Evolutionary conservation across 2,888 invertebrate genomes (phyloP), one percentile per base, ranked within the genome.

Genomic region (Chrysodeixis includens): DNA sequence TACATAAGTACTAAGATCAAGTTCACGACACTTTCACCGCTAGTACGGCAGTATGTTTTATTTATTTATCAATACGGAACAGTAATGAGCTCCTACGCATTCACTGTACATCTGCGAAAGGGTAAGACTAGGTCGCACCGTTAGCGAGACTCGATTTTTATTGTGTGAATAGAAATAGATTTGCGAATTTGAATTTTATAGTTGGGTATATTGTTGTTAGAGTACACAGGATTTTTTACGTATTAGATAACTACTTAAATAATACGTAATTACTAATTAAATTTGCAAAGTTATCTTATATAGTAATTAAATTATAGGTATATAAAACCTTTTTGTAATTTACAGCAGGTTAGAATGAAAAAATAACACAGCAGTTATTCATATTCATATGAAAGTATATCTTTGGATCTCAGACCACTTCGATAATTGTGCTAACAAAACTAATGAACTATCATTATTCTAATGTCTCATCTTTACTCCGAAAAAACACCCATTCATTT

Each of bases 1-100:
- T 55, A n/a, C 40, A 53, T 53, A 22, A 64, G 61, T 56, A 49
- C 56, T 49, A 74, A 74, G 79, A 83, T 84, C 85, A 85, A 83
- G 85, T 83, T 83, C 83, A 83, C 55, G 79, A 75, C 78, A 83
- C 85, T 85, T 86, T 85, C 85, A 74, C 84, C 58, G n/a, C 44
- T 1, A 76, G 76, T 80, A 83, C 78, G 72, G 60, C 59, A 51
- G 61, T 60, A 79, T 81, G 81, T 74, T 82, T 83, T 76, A 81
- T 83, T 83, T 76, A 81, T 83, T 83, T 83, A 81, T 78, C 72
- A 66, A 72, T 71, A 75, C 57, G 56, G 52, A 54, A 54, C 20
- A 51, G 14, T 81, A 82, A 83, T 81, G 73, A 71, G 70, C 72
- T 56, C 68, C 82, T 79, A 68, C 72, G 71, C 68, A 84, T 83